Evolutionary conservation across 2,113 vertebrate genomes (phyloP).

Genomic region (Elephas maximus): DNA sequence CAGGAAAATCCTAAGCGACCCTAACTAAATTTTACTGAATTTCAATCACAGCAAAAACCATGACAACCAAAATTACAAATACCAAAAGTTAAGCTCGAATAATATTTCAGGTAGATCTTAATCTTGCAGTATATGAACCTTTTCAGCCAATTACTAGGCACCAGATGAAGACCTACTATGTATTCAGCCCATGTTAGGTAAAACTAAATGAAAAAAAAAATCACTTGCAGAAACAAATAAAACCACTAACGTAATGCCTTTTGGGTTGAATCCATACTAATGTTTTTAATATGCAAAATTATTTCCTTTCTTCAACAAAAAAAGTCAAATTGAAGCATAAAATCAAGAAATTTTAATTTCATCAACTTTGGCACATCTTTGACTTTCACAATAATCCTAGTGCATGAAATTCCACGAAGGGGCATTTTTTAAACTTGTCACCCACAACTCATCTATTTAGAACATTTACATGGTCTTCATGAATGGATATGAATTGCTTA

Average conservation of each 20-base stretch:
- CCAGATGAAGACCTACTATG: not conserved
- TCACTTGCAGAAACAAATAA: slow-evolving; percentile 26
- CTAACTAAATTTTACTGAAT: slow-evolving; percentile 36
- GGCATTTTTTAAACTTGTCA: slow-evolving; percentile 49
- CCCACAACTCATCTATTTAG: slow-evolving; percentile 36
- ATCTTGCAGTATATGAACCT: not conserved
- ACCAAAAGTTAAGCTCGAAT: slow-evolving; percentile 10
- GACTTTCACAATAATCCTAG: slow-evolving; percentile 11
- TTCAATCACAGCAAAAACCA: slow-evolving; percentile 35
- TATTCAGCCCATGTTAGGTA: not conserved
- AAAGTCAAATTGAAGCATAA: slow-evolving; percentile 16
- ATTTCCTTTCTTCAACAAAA: slow-evolving; percentile 51
- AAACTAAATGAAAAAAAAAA: slow-evolving; percentile 23
- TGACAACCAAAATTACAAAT: slow-evolving; percentile 35
- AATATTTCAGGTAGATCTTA: not conserved
- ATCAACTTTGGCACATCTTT: slow-evolving; percentile 36
- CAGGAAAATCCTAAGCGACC: not conserved
- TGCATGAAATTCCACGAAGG: not conserved
- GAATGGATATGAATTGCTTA: slow-evolving; percentile 12
- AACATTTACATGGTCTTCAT: not conserved
- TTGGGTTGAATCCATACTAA: slow-evolving; percentile 8
- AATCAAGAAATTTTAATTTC: slow-evolving; percentile 43
- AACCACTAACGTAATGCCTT: not conserved
- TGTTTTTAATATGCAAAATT: not conserved
- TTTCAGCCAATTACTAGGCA: not conserved